A percentile compares a stretch with the other conserved stretches of the same genome.
Conservation (phyloP, 1,140 invertebrate genomes). For the Megalopta genalis region DNA sequence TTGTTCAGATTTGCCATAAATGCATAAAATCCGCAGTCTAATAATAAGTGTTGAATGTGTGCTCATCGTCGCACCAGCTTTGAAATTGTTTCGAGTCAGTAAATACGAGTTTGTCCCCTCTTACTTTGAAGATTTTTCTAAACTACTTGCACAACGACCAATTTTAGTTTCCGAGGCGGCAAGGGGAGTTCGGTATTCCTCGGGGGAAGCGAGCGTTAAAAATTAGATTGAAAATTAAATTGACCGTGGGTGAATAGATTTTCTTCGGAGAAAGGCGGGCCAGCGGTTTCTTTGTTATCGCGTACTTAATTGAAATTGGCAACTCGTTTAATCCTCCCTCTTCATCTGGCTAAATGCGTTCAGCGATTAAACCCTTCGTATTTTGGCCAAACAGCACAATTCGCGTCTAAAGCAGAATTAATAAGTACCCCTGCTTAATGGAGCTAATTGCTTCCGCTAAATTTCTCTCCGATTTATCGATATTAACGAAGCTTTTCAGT, state of each 20-base stretch:
- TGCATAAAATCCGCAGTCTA: too few relatives aligned
- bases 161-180: background rate
- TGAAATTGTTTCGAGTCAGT: background rate
- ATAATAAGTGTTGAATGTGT: too few relatives aligned
- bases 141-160: background rate
- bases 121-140: background rate
- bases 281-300: constrained; percentile 24
- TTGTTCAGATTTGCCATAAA: too few relatives aligned
- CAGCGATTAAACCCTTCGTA: constrained; percentile 15
- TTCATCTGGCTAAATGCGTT: constrained; percentile 6
- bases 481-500: background rate
- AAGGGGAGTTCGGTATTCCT: background rate
- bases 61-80: background rate
- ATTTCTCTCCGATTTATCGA: background rate
- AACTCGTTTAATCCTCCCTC: constrained; percentile 36
- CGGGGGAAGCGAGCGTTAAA: constrained; percentile 19
- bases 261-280: background rate
- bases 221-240: constrained; percentile 42
- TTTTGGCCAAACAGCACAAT: background rate
- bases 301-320: constrained; percentile 41
- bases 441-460: background rate
- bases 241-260: constrained; percentile 21
- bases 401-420: too few relatives aligned
- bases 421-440: too few relatives aligned
- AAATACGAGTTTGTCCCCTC: background rate